These are phyloP conservation scores for Drosophila phalerata DNA, from an alignment of 2,888 invertebrate genomes.

Conservation along the genomic window DNA sequence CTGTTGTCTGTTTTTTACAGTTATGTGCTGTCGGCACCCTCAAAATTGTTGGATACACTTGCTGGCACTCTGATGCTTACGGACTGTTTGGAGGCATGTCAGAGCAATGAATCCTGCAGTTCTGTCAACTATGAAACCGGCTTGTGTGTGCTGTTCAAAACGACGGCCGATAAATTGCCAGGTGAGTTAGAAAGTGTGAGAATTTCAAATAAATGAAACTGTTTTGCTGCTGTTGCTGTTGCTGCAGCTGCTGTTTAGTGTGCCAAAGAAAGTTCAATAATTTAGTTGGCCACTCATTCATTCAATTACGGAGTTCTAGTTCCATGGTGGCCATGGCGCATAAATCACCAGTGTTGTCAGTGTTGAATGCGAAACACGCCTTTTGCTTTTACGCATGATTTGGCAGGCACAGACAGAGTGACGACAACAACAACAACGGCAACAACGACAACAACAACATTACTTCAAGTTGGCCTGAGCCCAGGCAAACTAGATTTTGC, in stretches of 20 bases:
- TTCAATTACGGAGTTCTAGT: conserved; percentile 80
- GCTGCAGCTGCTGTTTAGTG: conserved; percentile 53
- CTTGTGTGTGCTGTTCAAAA: conserved; percentile 95
- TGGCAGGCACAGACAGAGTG: conserved; percentile 48
- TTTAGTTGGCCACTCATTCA: conserved; percentile 70
- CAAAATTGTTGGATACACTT: conserved; percentile 94
- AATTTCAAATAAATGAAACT: conserved; percentile 47
- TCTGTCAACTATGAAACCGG: conserved; percentile 98
- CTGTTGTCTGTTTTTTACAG: conserved; percentile 82
- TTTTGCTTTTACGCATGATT: conserved; percentile 76
- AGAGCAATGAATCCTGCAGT: conserved; percentile 95
- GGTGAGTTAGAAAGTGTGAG: conserved; percentile 88
- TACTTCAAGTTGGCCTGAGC: conserved; percentile 60
- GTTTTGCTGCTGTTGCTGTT: conserved; percentile 16
- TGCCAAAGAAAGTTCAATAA: conserved; percentile 81
- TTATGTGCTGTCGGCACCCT: conserved; percentile 96
- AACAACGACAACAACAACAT: conserved; percentile 16
- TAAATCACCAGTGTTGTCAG: conserved; percentile 66
- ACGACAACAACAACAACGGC: conserved; percentile 19
- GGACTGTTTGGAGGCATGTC: conserved; percentile 97
- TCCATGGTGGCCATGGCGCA: conserved; percentile 69
- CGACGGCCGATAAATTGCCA: conserved; percentile 95
- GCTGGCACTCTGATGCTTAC: conserved; percentile 97
- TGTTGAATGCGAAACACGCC: conserved; percentile 65
- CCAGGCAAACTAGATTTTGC: conserved; percentile 77